Percentiles rank a stretch among this genome's conserved stretches.
Conservation (phyloP, 2,797 vertebrate species). For the Acipenser oxyrinchus region DNA sequence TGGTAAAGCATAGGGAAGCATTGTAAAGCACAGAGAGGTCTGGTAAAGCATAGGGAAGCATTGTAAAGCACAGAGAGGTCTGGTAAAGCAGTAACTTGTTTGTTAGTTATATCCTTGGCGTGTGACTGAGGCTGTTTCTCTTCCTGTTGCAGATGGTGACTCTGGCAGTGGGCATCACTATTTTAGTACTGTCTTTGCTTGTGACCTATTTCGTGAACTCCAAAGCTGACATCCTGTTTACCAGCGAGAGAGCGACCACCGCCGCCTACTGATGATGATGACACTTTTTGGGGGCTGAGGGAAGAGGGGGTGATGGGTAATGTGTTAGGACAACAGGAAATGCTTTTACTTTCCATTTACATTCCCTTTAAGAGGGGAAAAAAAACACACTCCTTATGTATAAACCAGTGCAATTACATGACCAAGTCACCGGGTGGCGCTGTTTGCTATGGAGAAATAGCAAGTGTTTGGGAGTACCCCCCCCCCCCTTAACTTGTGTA, state of each 20-base stretch:
- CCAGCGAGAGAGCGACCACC: slow-evolving; percentile 51
- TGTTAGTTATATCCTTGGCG: neutral
- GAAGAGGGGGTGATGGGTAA: slow-evolving; percentile 34
- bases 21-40: too few relatives aligned
- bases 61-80: too few relatives aligned
- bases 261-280: slow-evolving; percentile 69
- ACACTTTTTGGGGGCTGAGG: slow-evolving; percentile 35
- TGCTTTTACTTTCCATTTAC: too few relatives aligned
- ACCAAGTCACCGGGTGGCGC: too few relatives aligned
- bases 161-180: slow-evolving; percentile 64
- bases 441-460: too few relatives aligned
- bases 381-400: too few relatives aligned
- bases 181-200: slow-evolving; percentile 69
- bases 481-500: too few relatives aligned
- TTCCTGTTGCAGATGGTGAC: slow-evolving; percentile 69
- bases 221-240: slow-evolving; percentile 83
- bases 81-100: neutral
- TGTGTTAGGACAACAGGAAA: slow-evolving; percentile 34
- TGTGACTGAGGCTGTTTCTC: neutral
- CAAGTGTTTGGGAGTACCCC: too few relatives aligned
- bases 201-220: slow-evolving; percentile 78
- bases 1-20: too few relatives aligned
- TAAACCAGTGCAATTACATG: too few relatives aligned
- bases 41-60: too few relatives aligned
- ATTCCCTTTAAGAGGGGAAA: neutral